Base-by-base conservation (phyloP, 2,797 vertebrate species). In the Lindbergichthys nudifrons region DNA sequence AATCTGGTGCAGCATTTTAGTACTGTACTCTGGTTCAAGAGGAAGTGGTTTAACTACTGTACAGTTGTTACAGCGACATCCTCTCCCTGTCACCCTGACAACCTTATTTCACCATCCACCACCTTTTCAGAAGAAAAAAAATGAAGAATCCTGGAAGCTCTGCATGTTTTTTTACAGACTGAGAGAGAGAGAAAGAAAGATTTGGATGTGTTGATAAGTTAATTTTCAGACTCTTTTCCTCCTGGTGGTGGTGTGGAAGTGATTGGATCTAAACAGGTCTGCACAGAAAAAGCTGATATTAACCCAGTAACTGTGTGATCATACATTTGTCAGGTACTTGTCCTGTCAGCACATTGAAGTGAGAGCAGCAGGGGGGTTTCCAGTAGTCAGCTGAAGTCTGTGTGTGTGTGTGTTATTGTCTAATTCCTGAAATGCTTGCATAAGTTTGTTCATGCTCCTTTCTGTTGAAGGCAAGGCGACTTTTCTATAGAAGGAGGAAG, bases 401-500 rank as follows among this genome's bases (percentile, higher is more conserved):
- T 75, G 72, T 67, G 32, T 69, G 63, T 75, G 73, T 58, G 51
- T 85, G 58, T 68, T 80, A 79, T 80, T 79, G 77, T 89, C 73
- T 87, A 89, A 92, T 92, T 93, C 91, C 89, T 92, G 79, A 91
- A 92, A 92, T 91, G 78, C 88, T 90, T 91, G 86, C 89, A 91
- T 90, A 91, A 77, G 88, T 92, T 90, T 78, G 53, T 85, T 89
- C 81, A 88, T 87, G 85, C 85, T 83, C 73, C 14, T 45, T 56
- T 84, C 71, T 75, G 41, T 73, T 64, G 42, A 86, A 84, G 63
- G 52, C 60, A 61, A 36, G 46, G 57, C 19, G 2, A 3, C 16
- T 81, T 64, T 64, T 78, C 65, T 32, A n/a, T 47, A 75, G 48
- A 89, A 92, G 46, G 59, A 88, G 89, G 91, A 94, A 92, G 88